Conservation (phyloP, 35 echinoderm and acorn worm species). For the Apostichopus californicus region DNA sequence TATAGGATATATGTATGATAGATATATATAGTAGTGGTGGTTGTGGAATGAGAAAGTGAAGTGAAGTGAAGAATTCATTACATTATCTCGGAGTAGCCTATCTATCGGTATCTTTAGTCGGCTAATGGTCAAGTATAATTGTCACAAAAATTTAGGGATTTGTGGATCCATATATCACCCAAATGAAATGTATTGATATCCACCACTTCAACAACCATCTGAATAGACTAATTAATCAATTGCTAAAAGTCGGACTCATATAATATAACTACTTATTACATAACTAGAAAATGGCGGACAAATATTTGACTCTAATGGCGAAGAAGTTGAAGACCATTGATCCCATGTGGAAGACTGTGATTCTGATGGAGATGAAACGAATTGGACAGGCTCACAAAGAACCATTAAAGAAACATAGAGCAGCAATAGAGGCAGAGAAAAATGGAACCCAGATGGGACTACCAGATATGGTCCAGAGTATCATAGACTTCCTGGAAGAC, state of each 20-base stretch:
- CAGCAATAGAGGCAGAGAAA: slow-evolving; percentile 72
- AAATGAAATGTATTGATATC: too few relatives aligned
- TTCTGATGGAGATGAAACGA: slow-evolving; percentile 90
- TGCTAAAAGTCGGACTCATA: neutral
- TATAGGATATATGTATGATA: too few relatives aligned
- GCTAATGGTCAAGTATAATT: too few relatives aligned
- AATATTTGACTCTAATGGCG: slow-evolving; percentile 67
- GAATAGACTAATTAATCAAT: neutral
- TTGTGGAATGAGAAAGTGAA: too few relatives aligned
- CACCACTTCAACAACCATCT: too few relatives aligned
- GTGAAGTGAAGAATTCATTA: too few relatives aligned
- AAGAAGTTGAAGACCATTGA: slow-evolving; percentile 68
- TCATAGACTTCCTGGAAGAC: slow-evolving; percentile 84
- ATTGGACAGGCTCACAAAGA: slow-evolving; percentile 72
- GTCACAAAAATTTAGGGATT: too few relatives aligned
- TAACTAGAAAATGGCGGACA: slow-evolving; percentile 60
- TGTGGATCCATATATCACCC: too few relatives aligned
- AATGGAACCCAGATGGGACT: slow-evolving; percentile 61
- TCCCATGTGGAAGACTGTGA: slow-evolving; percentile 61
- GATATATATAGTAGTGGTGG: too few relatives aligned
- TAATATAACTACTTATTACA: neutral
- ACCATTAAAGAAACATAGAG: slow-evolving; percentile 66
- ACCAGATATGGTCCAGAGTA: slow-evolving; percentile 66
- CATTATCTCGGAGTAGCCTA: too few relatives aligned
- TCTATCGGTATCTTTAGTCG: too few relatives aligned